Evolutionary conservation across 2,113 vertebrate genomes (phyloP), one percentile per base, ranked within the genome.

Genomic region (Rhagologus leucostigma): DNA sequence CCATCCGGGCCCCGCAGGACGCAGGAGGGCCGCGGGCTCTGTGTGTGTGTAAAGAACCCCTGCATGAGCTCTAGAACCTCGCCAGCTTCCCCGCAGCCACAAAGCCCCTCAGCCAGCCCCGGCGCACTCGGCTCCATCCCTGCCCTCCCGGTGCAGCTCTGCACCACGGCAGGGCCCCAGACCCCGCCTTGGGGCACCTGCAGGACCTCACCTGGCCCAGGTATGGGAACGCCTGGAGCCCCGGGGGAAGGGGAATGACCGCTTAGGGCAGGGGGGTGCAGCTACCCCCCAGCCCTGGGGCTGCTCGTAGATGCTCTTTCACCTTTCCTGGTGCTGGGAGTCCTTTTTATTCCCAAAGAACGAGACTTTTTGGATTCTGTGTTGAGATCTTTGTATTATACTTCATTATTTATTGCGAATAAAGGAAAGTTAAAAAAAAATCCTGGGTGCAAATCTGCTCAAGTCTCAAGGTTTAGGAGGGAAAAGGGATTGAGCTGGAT

Each of bases 391-490:
- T 87, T 97, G 84, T 97, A 94, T 89, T 83, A 93, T 89, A 93
- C 56, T 55, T 13, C 50, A 33, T 94, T 97, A 97, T 97, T 97
- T 97, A 97, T 97, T 97, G 88, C 67, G 2, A 97, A 96, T 97
- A 97, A 97, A 97, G 62, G 33, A 68, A 53, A 87, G 15, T 62
- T 59, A 77, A 59, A 56, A 33, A 44, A 32, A 24, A 50, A 14
- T 5, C 30, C 9, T 0, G 7, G 22, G 21, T 6, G 3, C 7
- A 15, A 37, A 35, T 37, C 24, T 21, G 44, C n/a, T 89, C 1
- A 1, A 39, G 10, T 32, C 6, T 26, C 52, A 29, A 19, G 26
- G 29, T 35, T 75, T 7, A 75, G 70, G 47, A 39, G 44, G 5
- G 39, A 70, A 63, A 74, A 11, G 0, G 3, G 49, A 23, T 77